Percentiles rank a stretch among this genome's conserved stretches.
These are phyloP conservation scores for Drosophila cyrtoloma DNA, from an alignment of 2,888 invertebrate species.

Conservation along the genomic window DNA sequence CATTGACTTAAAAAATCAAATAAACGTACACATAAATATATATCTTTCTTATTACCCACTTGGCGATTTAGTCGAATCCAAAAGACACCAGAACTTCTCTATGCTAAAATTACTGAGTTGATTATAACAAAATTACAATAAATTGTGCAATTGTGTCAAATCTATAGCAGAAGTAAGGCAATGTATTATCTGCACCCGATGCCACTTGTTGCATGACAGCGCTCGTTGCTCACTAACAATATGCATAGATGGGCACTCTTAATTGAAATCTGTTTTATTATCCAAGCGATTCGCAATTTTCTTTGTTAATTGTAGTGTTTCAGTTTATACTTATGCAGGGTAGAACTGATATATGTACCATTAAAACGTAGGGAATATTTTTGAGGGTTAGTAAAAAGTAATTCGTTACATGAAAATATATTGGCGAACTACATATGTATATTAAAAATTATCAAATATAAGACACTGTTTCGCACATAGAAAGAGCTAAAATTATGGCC, in stretches of 20 bases:
- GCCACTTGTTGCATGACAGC: background rate
- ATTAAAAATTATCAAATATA: background rate
- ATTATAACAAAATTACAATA: background rate
- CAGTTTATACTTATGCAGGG: background rate
- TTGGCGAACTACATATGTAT: background rate
- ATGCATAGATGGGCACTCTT: no score
- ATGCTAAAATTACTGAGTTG: background rate
- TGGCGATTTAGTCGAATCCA: background rate
- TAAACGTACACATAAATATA: background rate
- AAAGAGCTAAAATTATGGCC: background rate
- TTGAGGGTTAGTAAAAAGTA: background rate
- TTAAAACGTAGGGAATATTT: background rate
- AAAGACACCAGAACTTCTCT: no score
- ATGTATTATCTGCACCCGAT: background rate
- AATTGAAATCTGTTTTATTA: background rate
- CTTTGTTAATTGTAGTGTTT: background rate
- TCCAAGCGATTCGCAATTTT: background rate
- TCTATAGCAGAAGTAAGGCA: background rate
- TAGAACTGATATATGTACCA: no score
- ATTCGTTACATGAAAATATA: background rate
- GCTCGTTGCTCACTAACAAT: background rate
- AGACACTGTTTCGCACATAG: no score
- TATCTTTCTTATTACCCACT: no score
- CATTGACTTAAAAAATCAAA: background rate
- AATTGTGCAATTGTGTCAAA: background rate